Base-by-base conservation (phyloP, 2,113 vertebrate genomes). In the Lycaon pictus region DNA sequence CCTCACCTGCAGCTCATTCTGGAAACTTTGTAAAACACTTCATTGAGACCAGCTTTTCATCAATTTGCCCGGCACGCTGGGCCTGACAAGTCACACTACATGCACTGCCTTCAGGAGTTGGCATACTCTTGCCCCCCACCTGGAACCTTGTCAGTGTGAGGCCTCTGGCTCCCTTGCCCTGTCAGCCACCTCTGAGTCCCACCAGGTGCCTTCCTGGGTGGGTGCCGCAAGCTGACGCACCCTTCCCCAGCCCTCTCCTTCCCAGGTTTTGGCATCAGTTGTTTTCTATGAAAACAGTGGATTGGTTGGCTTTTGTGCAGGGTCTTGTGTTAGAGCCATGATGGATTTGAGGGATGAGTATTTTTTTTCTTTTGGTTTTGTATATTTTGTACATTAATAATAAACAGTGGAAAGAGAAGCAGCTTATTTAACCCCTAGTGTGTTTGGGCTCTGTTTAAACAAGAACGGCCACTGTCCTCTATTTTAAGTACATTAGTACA, bases 331-430 rank as follows among this genome's bases (percentile, higher is more conserved):
- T 97, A 97, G 93, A 97, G 84, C 93, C 97, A 98, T 94, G 88
- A 97, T 97, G 97, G 95, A 98, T 98, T 98, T 98, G 88, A 98
- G 97, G 74, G 96, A 98, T 96, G 94, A 96, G 76, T 97, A 93
- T 98, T 97, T 97, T 97, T 98, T 77, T 98, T 97, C 90, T 96
- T 97, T 98, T 95, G 96, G 93, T 98, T 98, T 98, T 98, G 98
- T 98, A 98, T 98, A 98, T 98, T 98, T 98, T 98, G 98, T 98
- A 98, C 97, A 98, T 98, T 98, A 98, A 98, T 98, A 98, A 98
- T 98, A 98, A 98, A 98, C 97, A 98, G 96, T 98, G 98, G 95
- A 97, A 98, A 98, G 96, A 98, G 97, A 97, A 97, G 95, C 97
- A 96, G 95, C 97, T 98, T 98, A 98, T 98, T 98, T 98, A 98